Percentiles rank a stretch among this genome's conserved stretches.
phyloP scores from a whole-genome alignment of 1,140 invertebrate species.

The Drosophila saltans region DNA sequence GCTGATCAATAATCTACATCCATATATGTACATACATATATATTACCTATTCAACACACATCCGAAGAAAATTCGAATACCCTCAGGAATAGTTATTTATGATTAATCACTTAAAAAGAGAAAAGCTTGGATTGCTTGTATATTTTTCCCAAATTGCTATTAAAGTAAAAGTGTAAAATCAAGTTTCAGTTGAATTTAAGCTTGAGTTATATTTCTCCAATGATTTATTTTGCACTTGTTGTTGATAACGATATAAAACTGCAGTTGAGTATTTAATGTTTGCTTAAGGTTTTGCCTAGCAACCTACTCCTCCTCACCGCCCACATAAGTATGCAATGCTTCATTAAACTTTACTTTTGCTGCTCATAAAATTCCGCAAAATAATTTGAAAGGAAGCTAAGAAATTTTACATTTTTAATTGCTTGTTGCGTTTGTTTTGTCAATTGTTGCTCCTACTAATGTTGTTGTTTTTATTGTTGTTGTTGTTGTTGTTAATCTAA shows the following conservation, averaged over 20 bases:
- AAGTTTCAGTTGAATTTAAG: no score
- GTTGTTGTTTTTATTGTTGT: slow-evolving; percentile 47
- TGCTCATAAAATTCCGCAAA: slow-evolving; percentile 52
- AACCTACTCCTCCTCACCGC: no score
- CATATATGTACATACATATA: no score
- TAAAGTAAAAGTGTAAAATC: no score
- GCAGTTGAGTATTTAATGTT: background rate
- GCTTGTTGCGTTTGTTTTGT: slow-evolving; percentile 74
- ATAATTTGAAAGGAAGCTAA: slow-evolving; percentile 41
- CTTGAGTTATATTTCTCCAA: no score
- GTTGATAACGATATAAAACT: background rate
- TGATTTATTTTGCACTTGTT: background rate
- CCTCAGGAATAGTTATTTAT: no score
- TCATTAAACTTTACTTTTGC: slow-evolving; percentile 47
- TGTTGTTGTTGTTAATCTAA: slow-evolving; percentile 76
- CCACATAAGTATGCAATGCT: slow-evolving; percentile 53
- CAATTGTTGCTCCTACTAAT: slow-evolving; percentile 54
- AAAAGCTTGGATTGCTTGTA: no score
- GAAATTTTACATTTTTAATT: slow-evolving; percentile 78
- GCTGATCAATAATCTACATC: no score
- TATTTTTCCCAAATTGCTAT: no score
- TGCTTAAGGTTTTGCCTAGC: background rate
- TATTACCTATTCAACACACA: no score
- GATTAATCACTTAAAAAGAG: no score
- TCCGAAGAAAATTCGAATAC: no score